Evolutionary conservation across 2,797 vertebrate species (phyloP).

Genomic region (Gastrophryne carolinensis): DNA sequence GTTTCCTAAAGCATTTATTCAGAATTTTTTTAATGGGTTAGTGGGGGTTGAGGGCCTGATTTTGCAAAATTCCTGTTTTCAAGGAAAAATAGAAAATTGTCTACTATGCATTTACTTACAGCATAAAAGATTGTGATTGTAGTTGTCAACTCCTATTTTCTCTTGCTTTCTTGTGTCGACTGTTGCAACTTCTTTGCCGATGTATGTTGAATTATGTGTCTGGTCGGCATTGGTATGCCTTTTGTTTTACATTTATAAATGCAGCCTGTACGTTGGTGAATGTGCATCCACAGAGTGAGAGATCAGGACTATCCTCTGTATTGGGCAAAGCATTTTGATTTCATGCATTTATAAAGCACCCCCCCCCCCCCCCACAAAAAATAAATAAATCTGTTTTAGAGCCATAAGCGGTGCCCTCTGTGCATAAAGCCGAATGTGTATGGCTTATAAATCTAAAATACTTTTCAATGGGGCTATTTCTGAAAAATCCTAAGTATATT

Average conservation of each 20-base stretch:
- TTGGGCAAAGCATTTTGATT: slow-evolving; percentile 30
- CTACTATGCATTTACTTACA: slow-evolving; percentile 53
- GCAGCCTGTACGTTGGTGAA: slow-evolving; percentile 47
- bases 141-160: slow-evolving; percentile 44
- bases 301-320: slow-evolving; percentile 51
- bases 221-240: slow-evolving; percentile 36
- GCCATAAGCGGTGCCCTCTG: slow-evolving; percentile 45
- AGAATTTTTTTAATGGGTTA: background rate
- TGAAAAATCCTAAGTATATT: slow-evolving; percentile 41
- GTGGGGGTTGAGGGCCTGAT: background rate
- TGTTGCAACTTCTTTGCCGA: slow-evolving; percentile 37
- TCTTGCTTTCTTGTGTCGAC: slow-evolving; percentile 35
- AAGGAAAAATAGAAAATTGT: slow-evolving; percentile 27
- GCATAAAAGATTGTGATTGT: slow-evolving; percentile 55
- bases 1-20: background rate
- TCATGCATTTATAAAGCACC: slow-evolving; percentile 41
- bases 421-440: slow-evolving; percentile 44
- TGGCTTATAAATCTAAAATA: slow-evolving; percentile 15
- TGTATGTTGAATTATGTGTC: slow-evolving; percentile 46
- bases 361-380: slow-evolving; percentile 34
- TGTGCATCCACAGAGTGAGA: slow-evolving; percentile 25
- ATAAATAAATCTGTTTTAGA: slow-evolving; percentile 24
- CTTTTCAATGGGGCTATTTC: slow-evolving; percentile 20
- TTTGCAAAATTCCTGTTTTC: slow-evolving; percentile 26
- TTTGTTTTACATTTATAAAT: slow-evolving; percentile 30